These are phyloP conservation scores for Lycophotia porphyrea DNA, from an alignment of 2,888 invertebrate species.

Conservation along the genomic window DNA sequence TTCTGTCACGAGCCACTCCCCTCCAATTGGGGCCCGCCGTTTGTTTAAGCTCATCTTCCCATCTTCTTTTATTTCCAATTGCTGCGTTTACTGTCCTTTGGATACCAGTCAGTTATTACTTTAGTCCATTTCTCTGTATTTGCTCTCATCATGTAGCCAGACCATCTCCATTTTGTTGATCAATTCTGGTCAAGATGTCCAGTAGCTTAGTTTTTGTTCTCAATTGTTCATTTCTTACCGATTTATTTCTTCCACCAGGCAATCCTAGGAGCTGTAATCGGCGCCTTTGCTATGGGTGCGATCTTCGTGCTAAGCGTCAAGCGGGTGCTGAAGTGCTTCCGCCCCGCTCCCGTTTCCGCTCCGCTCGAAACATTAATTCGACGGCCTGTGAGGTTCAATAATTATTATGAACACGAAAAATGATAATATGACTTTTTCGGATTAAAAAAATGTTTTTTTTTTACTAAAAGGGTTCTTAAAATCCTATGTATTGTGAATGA, in stretches of 20 bases:
- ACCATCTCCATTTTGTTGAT: too few relatives aligned
- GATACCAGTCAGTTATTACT: too few relatives aligned
- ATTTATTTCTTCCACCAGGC: conserved; percentile 67
- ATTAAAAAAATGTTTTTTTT: not conserved
- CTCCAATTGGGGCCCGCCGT: too few relatives aligned
- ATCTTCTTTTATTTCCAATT: too few relatives aligned
- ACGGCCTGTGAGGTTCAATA: conserved; percentile 79
- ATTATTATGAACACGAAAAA: not conserved
- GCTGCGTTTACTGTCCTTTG: too few relatives aligned
- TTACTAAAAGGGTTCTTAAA: not conserved
- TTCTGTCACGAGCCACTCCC: too few relatives aligned
- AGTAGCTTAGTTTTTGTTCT: too few relatives aligned
- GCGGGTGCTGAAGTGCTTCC: conserved; percentile 78
- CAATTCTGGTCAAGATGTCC: too few relatives aligned
- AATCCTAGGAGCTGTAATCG: conserved; percentile 80
- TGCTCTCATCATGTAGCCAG: too few relatives aligned
- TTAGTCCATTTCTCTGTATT: too few relatives aligned
- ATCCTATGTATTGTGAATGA: not conserved
- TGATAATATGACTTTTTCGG: not conserved
- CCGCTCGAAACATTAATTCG: conserved; percentile 77
- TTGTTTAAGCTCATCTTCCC: too few relatives aligned
- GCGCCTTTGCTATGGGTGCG: conserved; percentile 76
- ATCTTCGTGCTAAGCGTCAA: conserved; percentile 79
- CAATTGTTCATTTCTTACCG: not conserved
- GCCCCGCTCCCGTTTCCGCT: conserved; percentile 77